Base-by-base conservation (phyloP, 2,888 invertebrate species). In the Caradrina clavipalpis region DNA sequence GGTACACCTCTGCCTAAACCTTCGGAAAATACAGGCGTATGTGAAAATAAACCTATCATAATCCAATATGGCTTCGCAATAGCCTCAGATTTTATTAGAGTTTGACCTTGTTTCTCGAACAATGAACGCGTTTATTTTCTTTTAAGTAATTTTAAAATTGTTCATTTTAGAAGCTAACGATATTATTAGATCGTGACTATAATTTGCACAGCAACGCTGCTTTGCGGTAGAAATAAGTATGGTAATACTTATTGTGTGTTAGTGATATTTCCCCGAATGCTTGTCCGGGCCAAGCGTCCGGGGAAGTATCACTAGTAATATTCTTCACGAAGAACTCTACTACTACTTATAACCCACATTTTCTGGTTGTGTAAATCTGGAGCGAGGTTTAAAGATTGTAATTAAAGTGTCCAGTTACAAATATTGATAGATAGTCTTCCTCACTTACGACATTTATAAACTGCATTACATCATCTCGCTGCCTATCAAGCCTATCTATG, bases 391-490 rank as follows among this genome's bases (percentile, higher is more conserved):
- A 50, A 17, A 55, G 26, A 17, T 45, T 22, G 6, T 55, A 35
- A 50, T 57, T 62, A 68, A 58, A 69, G 51, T 53, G 26, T 69
- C n/a, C 15, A 53, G 21, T 73, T 47, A 55, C 55, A 26, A 69
- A 56, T 31, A 17, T 10, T 62, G 61, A 68, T 22, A 62, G 21
- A 74, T 11, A n/a, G 49, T 39, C n/a, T 39, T 21, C 42, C 10
- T 26, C 35, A 45, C 45, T 54, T 45, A 68, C 26, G 26, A 58
- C 61, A 50, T 57, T n/a, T 21, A 62, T 55, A 51, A 68, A 62
- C 54, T 58, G 45, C n/a, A 26, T 59, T 54, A 64, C 47, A 22
- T 58, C 54, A 45, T 26, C 50, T 54, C 13, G 54, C 26, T 49
- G 19, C 47, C 35, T 54, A 67, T 54, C 22, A 26, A 61, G 21